phyloP scores from a whole-genome alignment of 2,113 vertebrate species.

The Phyllopteryx taeniolatus region DNA sequence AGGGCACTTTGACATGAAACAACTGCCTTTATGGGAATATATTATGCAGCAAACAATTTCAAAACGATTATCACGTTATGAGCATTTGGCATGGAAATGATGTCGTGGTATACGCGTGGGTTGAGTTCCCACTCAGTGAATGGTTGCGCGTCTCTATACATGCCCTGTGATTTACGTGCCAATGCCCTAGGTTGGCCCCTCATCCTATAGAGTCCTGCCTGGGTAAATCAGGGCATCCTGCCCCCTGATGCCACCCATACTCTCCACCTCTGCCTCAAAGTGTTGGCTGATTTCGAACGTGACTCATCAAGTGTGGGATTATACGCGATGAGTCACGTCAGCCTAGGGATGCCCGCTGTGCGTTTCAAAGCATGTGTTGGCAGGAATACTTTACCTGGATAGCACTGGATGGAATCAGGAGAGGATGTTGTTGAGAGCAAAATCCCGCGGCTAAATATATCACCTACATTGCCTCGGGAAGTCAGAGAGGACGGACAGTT shows the following conservation, averaged over 20 bases:
- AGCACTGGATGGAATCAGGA: constrained; percentile 18
- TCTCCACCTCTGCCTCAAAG: constrained; percentile 54
- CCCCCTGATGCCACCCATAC: constrained; percentile 56
- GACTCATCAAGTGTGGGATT: constrained; percentile 66
- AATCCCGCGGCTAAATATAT: constrained; percentile 21
- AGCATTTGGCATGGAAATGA: neutral
- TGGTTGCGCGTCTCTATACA: neutral
- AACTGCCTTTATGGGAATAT: neutral
- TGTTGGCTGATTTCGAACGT: constrained; percentile 39
- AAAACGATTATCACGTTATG: neutral
- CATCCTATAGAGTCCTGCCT: neutral
- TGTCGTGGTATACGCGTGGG: neutral
- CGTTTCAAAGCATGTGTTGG: constrained; percentile 48
- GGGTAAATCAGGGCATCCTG: constrained; percentile 46
- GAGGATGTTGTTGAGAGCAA: constrained; percentile 13
- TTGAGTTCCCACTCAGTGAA: neutral
- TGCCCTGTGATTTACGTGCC: neutral
- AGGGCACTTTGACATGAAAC: neutral
- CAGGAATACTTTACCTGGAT: constrained; percentile 26
- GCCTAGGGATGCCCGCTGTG: constrained; percentile 49
- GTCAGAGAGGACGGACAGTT: constrained; percentile 2
- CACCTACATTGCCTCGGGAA: constrained; percentile 9
- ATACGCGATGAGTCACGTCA: constrained; percentile 54
- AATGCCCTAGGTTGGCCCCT: neutral
- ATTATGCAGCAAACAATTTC: no score